Base-by-base conservation (phyloP, 1,140 invertebrate species). In the Cydia amplana region DNA sequence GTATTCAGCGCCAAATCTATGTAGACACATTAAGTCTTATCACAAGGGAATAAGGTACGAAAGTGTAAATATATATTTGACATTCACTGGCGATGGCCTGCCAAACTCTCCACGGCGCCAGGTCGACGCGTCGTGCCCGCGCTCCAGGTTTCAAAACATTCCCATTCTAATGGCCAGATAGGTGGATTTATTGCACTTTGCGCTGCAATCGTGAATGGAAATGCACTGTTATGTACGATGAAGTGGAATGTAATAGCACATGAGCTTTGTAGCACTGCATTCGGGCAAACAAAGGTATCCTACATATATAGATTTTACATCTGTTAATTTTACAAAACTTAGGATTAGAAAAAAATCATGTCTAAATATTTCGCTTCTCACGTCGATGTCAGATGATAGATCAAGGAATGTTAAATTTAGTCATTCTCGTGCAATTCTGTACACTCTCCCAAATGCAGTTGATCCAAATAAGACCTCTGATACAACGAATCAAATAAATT, bases 121-220 rank as follows among this genome's bases (percentile, higher is more conserved):
- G 32, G 28, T 12, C 36, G 65, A 18, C 65, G 65, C 65, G 28
- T n/a, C 65, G 28, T 18, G 65, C 43, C 65, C 1, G 65, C 20
- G 65, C 65, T 70, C 65, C 65, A 70, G 65, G 65, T 70, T 70
- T 70, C 65, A 70, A 70, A 70, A 70, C 28, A 70, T 70, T 70
- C 65, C 28, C 28, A 67, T 67, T 67, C 4, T 36, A 70, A 43
- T 70, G 18, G 32, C 55, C 55, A 60, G 55, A 60, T 60, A 70
- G 32, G 32, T 36, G 65, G n/a, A 70, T 70, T 36, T 65, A 70
- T 18, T 70, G 28, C 65, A 70, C 32, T 36, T 40, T 36, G 18
- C 28, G 64, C 36, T 60, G 28, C 28, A 70, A 40, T 70, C 65
- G 16, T 70, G 65, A 36, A 70, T 70, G 9, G 36, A 32, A 36